Evolutionary conservation across 2,888 invertebrate genomes (phyloP).

Genomic region (Desoria tigrina): DNA sequence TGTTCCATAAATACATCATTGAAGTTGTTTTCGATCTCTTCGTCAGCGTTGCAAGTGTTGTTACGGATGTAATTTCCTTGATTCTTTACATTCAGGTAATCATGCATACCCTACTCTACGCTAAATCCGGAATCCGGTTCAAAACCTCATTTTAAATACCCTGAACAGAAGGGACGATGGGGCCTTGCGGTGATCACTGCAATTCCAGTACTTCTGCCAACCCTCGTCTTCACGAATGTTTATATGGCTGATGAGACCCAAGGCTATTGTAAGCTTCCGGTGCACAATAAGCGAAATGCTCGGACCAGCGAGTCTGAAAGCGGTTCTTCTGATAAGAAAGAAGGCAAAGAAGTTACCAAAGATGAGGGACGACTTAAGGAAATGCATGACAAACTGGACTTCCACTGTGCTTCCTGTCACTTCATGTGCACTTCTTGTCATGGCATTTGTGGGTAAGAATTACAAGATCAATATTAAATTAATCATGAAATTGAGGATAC

Average conservation of each 20-base stretch:
- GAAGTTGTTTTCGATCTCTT: conserved; percentile 45
- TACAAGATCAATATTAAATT: not conserved
- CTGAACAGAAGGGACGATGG: conserved; percentile 36
- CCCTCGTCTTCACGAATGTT: conserved; percentile 49
- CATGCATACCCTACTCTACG: too few relatives aligned
- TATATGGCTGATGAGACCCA: conserved; percentile 42
- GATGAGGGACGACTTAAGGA: not conserved
- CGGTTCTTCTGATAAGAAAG: not conserved
- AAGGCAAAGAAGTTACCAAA: too few relatives aligned
- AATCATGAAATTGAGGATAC: not conserved
- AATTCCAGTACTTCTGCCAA: conserved; percentile 48
- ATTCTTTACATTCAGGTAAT: conserved; percentile 37
- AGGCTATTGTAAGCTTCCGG: conserved; percentile 27
- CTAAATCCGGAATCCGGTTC: too few relatives aligned
- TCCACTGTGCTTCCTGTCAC: conserved; percentile 8
- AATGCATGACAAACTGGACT: not conserved
- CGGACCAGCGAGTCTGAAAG: conserved; percentile 9
- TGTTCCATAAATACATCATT: conserved; percentile 35
- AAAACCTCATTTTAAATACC: too few relatives aligned
- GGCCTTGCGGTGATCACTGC: conserved; percentile 34
- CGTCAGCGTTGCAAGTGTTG: conserved; percentile 40
- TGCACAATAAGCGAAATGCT: not conserved
- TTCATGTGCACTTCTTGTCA: conserved; percentile 12
- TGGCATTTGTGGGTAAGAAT: conserved; percentile 25
- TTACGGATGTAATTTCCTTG: conserved; percentile 40